Conservation (phyloP, 2,113 vertebrate species). For the Zapornia atra region DNA sequence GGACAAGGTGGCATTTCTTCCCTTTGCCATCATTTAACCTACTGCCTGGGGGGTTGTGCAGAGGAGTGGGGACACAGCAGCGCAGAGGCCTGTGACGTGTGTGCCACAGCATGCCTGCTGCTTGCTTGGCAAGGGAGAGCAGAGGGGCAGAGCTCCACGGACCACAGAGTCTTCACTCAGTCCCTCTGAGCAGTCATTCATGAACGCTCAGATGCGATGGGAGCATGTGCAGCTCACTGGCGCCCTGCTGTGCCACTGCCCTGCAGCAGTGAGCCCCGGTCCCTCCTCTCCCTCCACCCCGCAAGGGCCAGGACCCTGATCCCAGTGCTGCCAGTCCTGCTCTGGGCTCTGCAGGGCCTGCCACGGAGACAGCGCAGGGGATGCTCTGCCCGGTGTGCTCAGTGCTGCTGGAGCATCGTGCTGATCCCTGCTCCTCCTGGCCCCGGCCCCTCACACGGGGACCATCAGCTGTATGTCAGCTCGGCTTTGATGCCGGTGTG, state of each 20-base stretch:
- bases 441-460: accelerated
- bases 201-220: not conserved
- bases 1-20: not conserved
- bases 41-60: not conserved
- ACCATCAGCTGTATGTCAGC: accelerated
- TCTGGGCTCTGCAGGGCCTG: not conserved
- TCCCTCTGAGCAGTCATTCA: not conserved
- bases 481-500: not conserved
- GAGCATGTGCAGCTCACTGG: not conserved
- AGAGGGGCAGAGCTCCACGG: not conserved
- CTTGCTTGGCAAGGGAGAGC: not conserved
- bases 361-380: not conserved
- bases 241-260: not conserved
- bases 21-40: not conserved
- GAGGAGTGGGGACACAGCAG: not conserved
- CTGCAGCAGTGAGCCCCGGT: not conserved
- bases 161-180: not conserved
- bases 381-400: accelerated
- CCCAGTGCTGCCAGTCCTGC: not conserved
- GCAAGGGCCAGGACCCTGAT: not conserved
- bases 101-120: not conserved
- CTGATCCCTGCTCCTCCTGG: not conserved
- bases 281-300: not conserved
- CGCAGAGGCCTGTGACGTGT: not conserved
- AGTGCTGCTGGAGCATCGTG: not conserved